Conservation (phyloP, 1,140 invertebrate genomes). For the Euwallacea fornicatus region DNA sequence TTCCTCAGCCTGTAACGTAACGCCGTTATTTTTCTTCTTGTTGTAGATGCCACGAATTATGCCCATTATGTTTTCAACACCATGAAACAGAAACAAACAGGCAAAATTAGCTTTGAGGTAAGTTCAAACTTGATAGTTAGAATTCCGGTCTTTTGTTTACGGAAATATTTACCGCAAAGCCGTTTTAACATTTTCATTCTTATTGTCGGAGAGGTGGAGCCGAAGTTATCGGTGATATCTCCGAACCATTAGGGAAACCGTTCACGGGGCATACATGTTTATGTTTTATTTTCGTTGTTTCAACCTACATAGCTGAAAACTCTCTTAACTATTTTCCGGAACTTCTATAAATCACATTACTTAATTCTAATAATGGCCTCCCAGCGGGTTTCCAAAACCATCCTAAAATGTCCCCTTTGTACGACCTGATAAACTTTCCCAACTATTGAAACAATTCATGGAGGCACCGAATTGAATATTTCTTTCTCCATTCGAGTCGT, state of each 20-base stretch:
- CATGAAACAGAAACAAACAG: conserved; percentile 83
- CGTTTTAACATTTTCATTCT: no score
- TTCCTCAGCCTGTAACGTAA: conserved; percentile 13
- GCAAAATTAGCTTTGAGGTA: conserved; percentile 90
- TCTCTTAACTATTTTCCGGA: neutral
- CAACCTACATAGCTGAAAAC: neutral
- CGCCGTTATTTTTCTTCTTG: conserved; percentile 44
- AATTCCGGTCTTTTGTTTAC: no score
- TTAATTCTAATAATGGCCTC: conserved; percentile 6
- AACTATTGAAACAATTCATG: conserved; percentile 5
- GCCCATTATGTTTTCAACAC: conserved; percentile 93
- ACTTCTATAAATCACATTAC: neutral
- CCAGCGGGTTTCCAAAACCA: neutral
- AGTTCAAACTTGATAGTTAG: conserved; percentile 40
- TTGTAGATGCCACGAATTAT: conserved; percentile 85
- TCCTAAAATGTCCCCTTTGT: neutral
- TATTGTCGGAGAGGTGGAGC: no score
- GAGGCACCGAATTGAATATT: neutral
- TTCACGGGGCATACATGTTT: neutral
- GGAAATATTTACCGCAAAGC: no score
- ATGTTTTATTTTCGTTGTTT: neutral
- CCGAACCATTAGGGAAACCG: neutral
- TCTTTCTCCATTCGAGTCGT: neutral
- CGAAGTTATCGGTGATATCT: neutral
- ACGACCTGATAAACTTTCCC: neutral